Evolutionary conservation across 2,888 invertebrate species (phyloP).

Genomic region (Coecobrya sp.): DNA sequence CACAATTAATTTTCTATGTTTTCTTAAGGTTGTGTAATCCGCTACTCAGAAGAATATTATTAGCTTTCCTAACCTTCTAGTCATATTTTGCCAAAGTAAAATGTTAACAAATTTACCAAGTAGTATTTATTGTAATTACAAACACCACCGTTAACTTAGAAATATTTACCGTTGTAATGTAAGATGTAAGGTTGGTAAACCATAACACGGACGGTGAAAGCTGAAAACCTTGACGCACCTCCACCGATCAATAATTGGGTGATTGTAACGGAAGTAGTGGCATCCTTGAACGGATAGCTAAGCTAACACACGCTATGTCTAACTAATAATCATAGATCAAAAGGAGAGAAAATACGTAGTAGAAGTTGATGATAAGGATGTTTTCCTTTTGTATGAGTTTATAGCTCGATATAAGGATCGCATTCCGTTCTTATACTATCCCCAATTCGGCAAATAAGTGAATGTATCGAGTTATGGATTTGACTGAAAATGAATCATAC

Average conservation of each 20-base stretch:
- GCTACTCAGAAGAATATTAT: constrained; percentile 22
- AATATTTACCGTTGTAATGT: background rate
- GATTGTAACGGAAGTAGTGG: constrained; percentile 7
- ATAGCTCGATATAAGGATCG: constrained; percentile 37
- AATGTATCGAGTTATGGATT: constrained; percentile 22
- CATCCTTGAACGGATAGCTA: background rate
- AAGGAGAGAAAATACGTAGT: background rate
- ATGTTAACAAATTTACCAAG: constrained; percentile 11
- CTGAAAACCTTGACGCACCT: background rate
- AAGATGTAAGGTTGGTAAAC: background rate
- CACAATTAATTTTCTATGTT: constrained; percentile 31
- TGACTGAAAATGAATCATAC: background rate
- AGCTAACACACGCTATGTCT: background rate
- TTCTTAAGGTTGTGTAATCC: background rate
- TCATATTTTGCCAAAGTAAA: constrained; percentile 54
- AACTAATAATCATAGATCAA: background rate
- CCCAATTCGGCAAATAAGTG: background rate
- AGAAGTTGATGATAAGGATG: background rate
- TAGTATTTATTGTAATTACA: background rate
- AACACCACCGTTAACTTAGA: background rate
- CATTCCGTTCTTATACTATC: background rate
- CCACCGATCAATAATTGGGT: background rate
- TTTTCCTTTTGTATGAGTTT: constrained; percentile 4
- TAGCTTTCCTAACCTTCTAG: constrained; percentile 52
- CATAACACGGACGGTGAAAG: background rate